These are phyloP conservation scores for Papilio gigon DNA, from an alignment of 2,888 invertebrate species.

Conservation along the genomic window DNA sequence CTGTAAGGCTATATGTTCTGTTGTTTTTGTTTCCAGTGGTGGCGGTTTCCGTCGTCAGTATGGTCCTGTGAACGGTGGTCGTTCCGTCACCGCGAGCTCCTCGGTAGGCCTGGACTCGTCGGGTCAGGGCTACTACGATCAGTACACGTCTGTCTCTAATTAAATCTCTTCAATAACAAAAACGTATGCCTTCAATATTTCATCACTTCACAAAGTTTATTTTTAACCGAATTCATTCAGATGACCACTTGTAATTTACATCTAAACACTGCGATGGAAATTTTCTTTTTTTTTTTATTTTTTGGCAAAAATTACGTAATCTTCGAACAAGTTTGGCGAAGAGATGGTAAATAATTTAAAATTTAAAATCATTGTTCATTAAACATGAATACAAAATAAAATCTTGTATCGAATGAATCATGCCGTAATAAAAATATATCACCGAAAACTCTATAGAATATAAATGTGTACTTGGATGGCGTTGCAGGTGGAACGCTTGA, in stretches of 20 bases:
- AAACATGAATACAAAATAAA: constrained; percentile 16
- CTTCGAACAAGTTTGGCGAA: constrained; percentile 3
- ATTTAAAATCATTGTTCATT: constrained; percentile 23
- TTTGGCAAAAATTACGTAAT: constrained; percentile 27
- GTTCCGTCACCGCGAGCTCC: constrained; percentile 57
- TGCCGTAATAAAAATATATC: constrained; percentile 21
- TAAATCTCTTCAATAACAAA: constrained; percentile 36
- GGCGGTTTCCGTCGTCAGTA: constrained; percentile 54
- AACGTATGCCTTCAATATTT: neutral
- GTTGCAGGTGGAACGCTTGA: neutral
- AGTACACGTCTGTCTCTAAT: constrained; percentile 54
- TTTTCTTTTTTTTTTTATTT: neutral
- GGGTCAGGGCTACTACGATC: constrained; percentile 63
- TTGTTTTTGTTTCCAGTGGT: constrained; percentile 51
- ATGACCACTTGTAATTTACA: constrained; percentile 4
- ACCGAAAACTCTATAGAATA: constrained; percentile 10
- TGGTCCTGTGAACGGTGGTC: constrained; percentile 51
- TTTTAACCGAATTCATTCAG: neutral
- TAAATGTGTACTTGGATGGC: neutral
- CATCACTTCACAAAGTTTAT: neutral
- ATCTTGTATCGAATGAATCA: constrained; percentile 8
- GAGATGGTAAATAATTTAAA: constrained; percentile 18
- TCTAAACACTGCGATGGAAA: constrained; percentile 4
- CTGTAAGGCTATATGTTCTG: neutral
- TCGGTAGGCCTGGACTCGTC: constrained; percentile 58